Base-by-base conservation (phyloP, 2,113 vertebrate genomes). In the Dunckerocampus dactyliophorus region DNA sequence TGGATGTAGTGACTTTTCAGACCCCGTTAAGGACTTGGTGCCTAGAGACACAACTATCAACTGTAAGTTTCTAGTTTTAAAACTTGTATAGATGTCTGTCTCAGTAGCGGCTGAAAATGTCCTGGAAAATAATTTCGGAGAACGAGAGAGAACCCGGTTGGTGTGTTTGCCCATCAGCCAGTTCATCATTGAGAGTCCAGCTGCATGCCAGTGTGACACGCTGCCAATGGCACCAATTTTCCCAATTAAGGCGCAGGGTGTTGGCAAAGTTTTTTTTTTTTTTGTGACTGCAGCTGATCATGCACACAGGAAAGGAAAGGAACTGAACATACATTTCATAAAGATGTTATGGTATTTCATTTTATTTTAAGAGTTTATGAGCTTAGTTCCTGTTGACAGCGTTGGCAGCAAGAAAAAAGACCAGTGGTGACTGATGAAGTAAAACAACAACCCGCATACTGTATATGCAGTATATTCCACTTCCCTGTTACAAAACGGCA, bases 151-250 rank as follows among this genome's bases (percentile, higher is more conserved):
- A 34, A 5, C 31, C 7, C 7, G 7, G 22, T 52, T 68, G 39
- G 45, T 56, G 42, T 57, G 17, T 54, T 7, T 49, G 57, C 17
- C 57, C 31, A 72, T 76, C 70, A 78, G 55, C 52, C 39, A 39
- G 47, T 12, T 50, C 67, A 74, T 75, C 67, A 68, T 63, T 68
- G 12, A 31, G 17, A 69, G 48, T 60, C 43, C 39, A 39, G 65
- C 50, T 72, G 63, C 52, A 56, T 59, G 65, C 74, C 47, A 53
- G 37, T 67, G 48, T 45, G 48, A 69, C 3, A 65, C 37, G 42
- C 34, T 71, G 62, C 63, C 52, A 68, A 76, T 62, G 37, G 12
- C 4, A 5, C 69, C 63, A 54, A 63, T 75, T 72, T 81, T 7
- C 15, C 13, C 37, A 69, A 64, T 68, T 51, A 69, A 60, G 47